Percentiles rank a stretch among this genome's conserved stretches.
Conservation (phyloP, 1,140 invertebrate species). For the Heterodera carotae region DNA sequence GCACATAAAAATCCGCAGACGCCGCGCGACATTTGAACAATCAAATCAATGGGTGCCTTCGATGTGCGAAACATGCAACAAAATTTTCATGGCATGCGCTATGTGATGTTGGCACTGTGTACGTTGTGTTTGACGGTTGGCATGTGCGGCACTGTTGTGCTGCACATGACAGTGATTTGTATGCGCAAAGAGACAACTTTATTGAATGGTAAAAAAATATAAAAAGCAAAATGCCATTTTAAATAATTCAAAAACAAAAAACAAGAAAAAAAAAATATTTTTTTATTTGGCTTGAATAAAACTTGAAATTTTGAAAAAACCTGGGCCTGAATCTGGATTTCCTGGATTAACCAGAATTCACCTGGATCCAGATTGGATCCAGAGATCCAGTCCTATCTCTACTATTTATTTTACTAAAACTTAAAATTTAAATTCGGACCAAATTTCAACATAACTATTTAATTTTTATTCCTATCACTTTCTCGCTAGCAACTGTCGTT, state of each 20-base stretch:
- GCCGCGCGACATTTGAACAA: too few relatives aligned
- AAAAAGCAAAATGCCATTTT: not conserved
- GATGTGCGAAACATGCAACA: too few relatives aligned
- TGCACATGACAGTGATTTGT: conserved; percentile 1
- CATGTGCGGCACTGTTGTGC: not conserved
- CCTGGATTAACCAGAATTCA: too few relatives aligned
- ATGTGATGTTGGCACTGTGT: not conserved
- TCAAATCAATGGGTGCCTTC: too few relatives aligned
- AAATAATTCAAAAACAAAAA: not conserved
- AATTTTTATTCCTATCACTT: not conserved
- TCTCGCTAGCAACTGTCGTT: not conserved
- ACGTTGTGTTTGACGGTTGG: not conserved
- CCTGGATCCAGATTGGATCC: too few relatives aligned
- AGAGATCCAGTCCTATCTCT: too few relatives aligned
- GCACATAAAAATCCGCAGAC: too few relatives aligned
- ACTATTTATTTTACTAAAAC: too few relatives aligned
- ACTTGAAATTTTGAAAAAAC: too few relatives aligned
- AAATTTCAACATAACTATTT: not conserved
- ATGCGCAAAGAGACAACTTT: not conserved
- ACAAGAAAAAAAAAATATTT: too few relatives aligned
- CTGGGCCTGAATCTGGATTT: too few relatives aligned
- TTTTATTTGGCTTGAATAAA: too few relatives aligned
- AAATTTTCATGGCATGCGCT: not conserved
- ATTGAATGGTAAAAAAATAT: not conserved
- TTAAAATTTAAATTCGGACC: not conserved